Conservation (phyloP, 2,888 invertebrate species). For the Limnephilus marmoratus region DNA sequence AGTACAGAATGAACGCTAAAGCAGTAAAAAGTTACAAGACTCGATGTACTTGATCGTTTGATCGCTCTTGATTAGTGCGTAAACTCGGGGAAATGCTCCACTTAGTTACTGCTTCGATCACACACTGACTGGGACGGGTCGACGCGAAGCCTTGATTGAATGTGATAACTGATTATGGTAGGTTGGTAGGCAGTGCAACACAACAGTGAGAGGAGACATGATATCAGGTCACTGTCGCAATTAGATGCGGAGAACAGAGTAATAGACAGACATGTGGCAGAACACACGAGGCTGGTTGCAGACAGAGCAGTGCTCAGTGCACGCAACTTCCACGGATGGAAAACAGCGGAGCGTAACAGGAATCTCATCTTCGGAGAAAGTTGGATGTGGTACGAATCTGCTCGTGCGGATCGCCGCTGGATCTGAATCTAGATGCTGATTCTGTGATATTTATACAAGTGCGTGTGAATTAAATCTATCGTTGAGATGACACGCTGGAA, state of each 20-base stretch:
- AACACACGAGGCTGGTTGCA: background rate
- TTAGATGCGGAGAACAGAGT: background rate
- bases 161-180: background rate
- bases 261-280: background rate
- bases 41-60: background rate
- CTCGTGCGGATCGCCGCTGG: slow-evolving; percentile 16
- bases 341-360: slow-evolving; percentile 15
- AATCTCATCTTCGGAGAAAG: slow-evolving; percentile 33
- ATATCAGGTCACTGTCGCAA: slow-evolving; percentile 20
- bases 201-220: background rate
- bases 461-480: background rate
- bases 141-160: background rate
- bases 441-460: background rate
- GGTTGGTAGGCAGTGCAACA: background rate
- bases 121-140: background rate
- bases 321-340: background rate
- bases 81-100: background rate
- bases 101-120: background rate
- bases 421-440: background rate
- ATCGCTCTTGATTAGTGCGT: background rate
- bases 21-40: background rate
- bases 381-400: slow-evolving; percentile 24
- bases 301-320: background rate
- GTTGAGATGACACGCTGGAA: background rate
- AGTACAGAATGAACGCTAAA: background rate